These are phyloP conservation scores for Alauda arvensis DNA, from an alignment of 2,797 vertebrate genomes.

Conservation along the genomic window DNA sequence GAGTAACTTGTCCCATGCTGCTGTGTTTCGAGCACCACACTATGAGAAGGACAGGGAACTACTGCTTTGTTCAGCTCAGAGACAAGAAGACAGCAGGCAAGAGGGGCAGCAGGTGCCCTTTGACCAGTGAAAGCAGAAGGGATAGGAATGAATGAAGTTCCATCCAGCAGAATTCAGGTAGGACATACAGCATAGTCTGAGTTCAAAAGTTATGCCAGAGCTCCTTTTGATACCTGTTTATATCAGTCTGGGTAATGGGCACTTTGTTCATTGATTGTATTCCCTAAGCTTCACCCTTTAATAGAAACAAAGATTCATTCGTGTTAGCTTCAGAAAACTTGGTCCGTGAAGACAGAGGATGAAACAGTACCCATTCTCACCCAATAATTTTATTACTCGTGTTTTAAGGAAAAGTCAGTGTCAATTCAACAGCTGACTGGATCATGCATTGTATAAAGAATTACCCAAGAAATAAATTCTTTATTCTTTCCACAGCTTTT, in stretches of 20 bases:
- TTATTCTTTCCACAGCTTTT: background rate
- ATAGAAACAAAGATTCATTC: background rate
- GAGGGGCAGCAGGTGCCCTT: background rate
- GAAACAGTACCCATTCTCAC: background rate
- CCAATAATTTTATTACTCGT: rapidly evolving
- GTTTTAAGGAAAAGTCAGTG: background rate
- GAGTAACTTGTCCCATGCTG: background rate
- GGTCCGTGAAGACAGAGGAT: background rate
- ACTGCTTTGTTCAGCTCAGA: background rate
- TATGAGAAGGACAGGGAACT: background rate
- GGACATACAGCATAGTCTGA: rapidly evolving
- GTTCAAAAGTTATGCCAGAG: background rate
- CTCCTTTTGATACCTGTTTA: background rate
- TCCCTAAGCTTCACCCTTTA: background rate
- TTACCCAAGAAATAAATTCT: background rate
- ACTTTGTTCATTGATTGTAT: background rate
- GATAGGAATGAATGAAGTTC: background rate
- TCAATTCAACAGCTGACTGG: background rate
- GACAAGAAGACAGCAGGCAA: background rate
- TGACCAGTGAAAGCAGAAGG: background rate
- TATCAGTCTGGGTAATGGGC: background rate
- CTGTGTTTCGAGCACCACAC: background rate
- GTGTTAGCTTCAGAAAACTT: background rate
- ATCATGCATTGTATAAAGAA: background rate
- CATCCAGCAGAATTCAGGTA: background rate